Evolutionary conservation across 1,140 invertebrate species (phyloP), one percentile per base, ranked within the genome.

Genomic region (Helicoverpa zea): DNA sequence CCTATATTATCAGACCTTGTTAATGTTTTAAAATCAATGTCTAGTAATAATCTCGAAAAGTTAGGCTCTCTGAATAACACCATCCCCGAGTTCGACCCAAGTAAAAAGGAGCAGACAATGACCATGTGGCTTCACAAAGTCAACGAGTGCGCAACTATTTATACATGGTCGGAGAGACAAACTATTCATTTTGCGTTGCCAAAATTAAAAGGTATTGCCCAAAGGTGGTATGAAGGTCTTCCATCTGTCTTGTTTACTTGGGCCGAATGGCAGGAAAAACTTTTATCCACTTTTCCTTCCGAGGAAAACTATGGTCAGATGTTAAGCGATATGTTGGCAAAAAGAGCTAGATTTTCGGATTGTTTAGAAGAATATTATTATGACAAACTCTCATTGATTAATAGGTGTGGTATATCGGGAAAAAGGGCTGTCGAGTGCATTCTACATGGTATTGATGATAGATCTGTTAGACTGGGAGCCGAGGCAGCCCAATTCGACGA

Each of bases 51-150:
- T 56, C 3, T 11, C 10, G 59, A 61, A 11, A 61, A 61, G 23
- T 23, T 59, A 10, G 23, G 58, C 18, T 23, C 16, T 9, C 5
- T 59, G 5, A 23, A 23, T 16, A 59, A 59, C 11, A 59, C 58
- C 9, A 29, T 59, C 2, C 58, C 58, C 5, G 58, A 59, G 18
- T 59, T 59, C 16, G 58, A 59, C 13, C 59, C 59, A 14, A 14
- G 10, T 12, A 30, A 14, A 30, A 9, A 13, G 13, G 59, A 61
- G 18, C 23, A 61, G 23, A 61, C 23, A 4, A 61, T 61, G 23
- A 61, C 29, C 0, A 61, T 61, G 59, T 61, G 59, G 59, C 29
- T 61, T 0, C 59, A 61, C 29, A 61, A 61, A 30, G 59, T 61
- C 12, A 61, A 61, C 11, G 59, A 61, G 13, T 61, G 59, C 12